Evolutionary conservation across 2,888 invertebrate genomes (phyloP), one percentile per base, ranked within the genome.

Genomic region (Archaeoteleia sp.): DNA sequence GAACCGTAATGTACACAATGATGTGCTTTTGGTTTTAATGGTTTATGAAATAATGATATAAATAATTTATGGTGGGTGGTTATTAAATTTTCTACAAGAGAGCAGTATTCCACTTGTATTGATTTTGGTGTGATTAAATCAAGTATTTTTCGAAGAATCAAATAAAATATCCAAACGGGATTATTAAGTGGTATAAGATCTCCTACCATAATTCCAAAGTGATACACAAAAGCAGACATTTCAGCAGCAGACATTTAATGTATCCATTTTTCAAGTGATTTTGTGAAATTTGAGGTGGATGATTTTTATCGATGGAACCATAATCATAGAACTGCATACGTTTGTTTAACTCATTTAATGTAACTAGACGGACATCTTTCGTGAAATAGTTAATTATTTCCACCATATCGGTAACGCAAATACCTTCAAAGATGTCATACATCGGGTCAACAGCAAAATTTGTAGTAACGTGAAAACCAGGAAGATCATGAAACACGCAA

Each of bases 351-450:
- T 34, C 54, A 8, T 34, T 5, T 25, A 43, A 12, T 13, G 20
- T 30, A 10, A 43, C 42, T 23, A 34, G 13, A 12, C 17, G 32
- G 2, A 9, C 9, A 1, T 25, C n/a, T 9, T 8, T 17, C n/a
- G 60, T 45, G 40, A 71, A 65, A 48, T 70, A 37, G 12, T 72
- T 48, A n/a, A 75, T 4, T 7, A 60, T 29, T 10, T 67, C 14
- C 39, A 58, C 51, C 27, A 77, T 43, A 63, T 75, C 76, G 25
- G 54, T 62, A 7, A 35, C 45, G 9, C 72, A 48, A 39, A 75
- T 53, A 9, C 76, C 74, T 71, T 75, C 72, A 43, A 67, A 75
- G 7, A 34, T 1, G 4, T 34, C 34, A 23, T 23, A 7, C 23
- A 23, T 23, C 7, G 7, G 4, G 23, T 23, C 23, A 5, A 4